Percentiles rank a stretch among this genome's conserved stretches.
These are phyloP conservation scores for Platycheirus rosarum DNA, from an alignment of 2,888 invertebrate species.

Conservation along the genomic window DNA sequence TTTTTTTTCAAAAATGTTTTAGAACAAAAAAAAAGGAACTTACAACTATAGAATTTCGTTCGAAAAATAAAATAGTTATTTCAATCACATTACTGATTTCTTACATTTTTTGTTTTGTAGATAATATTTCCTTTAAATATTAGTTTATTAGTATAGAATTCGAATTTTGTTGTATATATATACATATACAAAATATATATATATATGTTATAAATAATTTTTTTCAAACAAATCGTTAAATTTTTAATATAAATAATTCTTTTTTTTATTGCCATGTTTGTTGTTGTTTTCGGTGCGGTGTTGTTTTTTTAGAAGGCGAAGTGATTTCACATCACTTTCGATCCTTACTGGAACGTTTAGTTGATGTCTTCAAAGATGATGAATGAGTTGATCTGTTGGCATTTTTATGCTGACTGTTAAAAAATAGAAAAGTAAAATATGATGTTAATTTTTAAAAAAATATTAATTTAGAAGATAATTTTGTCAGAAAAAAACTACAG, in stretches of 20 bases:
- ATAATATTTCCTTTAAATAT: constrained; percentile 22
- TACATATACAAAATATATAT: too few species aligned
- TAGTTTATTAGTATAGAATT: constrained; percentile 16
- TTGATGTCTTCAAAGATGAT: constrained; percentile 50
- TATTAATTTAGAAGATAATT: constrained; percentile 3
- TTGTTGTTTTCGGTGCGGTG: constrained; percentile 9
- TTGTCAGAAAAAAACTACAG: constrained; percentile 24
- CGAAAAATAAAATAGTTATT: constrained; percentile 17
- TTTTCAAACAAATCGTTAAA: too few species aligned
- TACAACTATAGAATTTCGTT: constrained; percentile 21
- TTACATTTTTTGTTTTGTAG: neutral
- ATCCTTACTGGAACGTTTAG: constrained; percentile 63
- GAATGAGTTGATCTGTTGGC: constrained; percentile 43
- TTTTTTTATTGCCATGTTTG: neutral
- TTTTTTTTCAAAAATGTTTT: neutral
- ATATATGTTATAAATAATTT: too few species aligned
- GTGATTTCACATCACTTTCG: constrained; percentile 31
- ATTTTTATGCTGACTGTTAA: constrained; percentile 59
- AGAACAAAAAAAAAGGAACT: constrained; percentile 27
- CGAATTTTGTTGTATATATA: neutral
- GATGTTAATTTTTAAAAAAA: too few species aligned
- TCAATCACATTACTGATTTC: constrained; percentile 32
- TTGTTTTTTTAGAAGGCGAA: constrained; percentile 9
- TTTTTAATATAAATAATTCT: neutral
- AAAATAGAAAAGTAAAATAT: constrained; percentile 1